Evolutionary conservation across 2,888 invertebrate species (phyloP).

Genomic region (Trachelus iudaicus): DNA sequence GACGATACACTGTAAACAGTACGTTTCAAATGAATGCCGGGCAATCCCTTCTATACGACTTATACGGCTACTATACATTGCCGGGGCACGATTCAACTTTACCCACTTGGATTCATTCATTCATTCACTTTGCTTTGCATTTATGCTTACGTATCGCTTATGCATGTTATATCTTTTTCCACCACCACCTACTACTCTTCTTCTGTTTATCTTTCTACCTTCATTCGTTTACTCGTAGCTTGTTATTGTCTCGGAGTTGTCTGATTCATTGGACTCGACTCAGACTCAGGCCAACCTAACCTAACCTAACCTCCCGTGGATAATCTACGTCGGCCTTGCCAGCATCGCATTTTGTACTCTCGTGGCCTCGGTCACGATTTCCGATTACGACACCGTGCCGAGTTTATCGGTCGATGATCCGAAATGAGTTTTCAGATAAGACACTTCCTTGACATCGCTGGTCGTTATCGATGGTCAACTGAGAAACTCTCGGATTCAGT

Average conservation of each 20-base stretch:
- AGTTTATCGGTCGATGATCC: constrained; percentile 43
- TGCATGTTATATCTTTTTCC: neutral
- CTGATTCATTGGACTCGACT: neutral
- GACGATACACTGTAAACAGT: neutral
- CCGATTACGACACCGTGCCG: constrained; percentile 26
- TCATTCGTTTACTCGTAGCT: neutral
- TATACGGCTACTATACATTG: neutral
- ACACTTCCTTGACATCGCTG: neutral
- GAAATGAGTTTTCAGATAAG: constrained; percentile 18
- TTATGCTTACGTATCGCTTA: neutral
- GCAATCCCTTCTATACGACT: neutral
- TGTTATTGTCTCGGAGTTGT: neutral
- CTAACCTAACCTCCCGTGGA: constrained; percentile 22
- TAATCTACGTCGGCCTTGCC: constrained; percentile 50
- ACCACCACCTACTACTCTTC: neutral
- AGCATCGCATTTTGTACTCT: constrained; percentile 22
- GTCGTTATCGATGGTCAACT: neutral
- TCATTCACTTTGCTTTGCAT: neutral
- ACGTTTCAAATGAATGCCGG: neutral
- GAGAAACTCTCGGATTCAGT: neutral
- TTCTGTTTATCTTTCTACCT: neutral
- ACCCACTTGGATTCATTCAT: neutral
- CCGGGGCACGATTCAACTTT: neutral
- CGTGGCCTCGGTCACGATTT: constrained; percentile 46
- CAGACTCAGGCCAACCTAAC: neutral